Evolutionary conservation across 2,113 vertebrate species (phyloP), one percentile per base, ranked within the genome.

Genomic region (Euleptes europaea): DNA sequence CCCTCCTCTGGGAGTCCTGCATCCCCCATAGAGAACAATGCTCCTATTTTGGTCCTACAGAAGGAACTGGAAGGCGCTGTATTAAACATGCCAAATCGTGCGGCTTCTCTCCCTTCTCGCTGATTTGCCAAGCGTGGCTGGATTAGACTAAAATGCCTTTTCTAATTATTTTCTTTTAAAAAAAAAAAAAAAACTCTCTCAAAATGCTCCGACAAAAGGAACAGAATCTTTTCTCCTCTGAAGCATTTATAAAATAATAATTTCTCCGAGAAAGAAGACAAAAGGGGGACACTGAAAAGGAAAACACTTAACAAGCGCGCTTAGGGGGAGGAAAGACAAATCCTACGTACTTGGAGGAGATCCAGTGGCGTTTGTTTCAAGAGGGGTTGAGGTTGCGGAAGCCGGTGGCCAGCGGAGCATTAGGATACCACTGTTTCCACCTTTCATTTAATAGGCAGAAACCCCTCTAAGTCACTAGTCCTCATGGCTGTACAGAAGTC

Each of bases 221-320:
- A 87, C 82, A 81, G 42, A 40, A 51, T 35, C 1, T 89, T 92
- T 92, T 84, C 84, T 85, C 67, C 60, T 23, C 23, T 33, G 83
- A 81, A 88, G 78, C 77, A 87, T 84, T 88, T 83, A 80, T 69
- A 73, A 1, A 23, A 31, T 51, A 80, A 78, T 31, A 88, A 88
- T 80, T 87, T 73, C 49, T 73, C 69, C 69, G 67, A 78, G 81
- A 74, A 65, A 78, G 81, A 74, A 65, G 90, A 90, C 73, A 88
- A 44, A 75, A 80, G 67, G 76, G 31, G 86, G 86, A 33, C 31
- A 87, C 73, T 57, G 21, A 10, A 69, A 83, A 40, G 69, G 88
- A 86, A 82, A 93, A 92, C 92, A 91, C 88, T 71, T 88, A 90
- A 80, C 80, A 81, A 85, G 90, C 90, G 87, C 78, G 89, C 63